Conservation (phyloP, 2,797 vertebrate genomes). For the Phyllotis vaccarum region DNA sequence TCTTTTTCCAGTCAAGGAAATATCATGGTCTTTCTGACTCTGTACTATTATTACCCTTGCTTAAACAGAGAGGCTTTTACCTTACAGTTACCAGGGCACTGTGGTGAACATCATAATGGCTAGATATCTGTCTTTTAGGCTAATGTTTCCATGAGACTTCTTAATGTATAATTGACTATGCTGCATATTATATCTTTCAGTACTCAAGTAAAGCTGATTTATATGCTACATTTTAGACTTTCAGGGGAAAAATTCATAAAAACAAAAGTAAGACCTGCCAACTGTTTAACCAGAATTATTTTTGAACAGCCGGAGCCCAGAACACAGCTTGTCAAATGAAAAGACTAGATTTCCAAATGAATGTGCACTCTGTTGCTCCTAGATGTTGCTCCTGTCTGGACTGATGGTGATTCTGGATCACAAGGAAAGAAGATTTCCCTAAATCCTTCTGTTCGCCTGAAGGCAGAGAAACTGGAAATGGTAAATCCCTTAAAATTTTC, state of each 20-base stretch:
- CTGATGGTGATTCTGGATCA: slow-evolving; percentile 72
- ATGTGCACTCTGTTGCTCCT: slow-evolving; percentile 75
- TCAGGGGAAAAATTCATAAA: slow-evolving; percentile 56
- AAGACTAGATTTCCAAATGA: slow-evolving; percentile 76
- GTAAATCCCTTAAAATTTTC: slow-evolving; percentile 85
- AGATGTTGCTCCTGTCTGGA: slow-evolving; percentile 82
- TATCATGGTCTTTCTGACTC: slow-evolving; percentile 39
- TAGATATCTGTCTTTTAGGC: slow-evolving; percentile 40
- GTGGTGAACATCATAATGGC: neutral
- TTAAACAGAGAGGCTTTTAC: neutral
- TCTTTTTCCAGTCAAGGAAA: slow-evolving; percentile 37
- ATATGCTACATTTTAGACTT: slow-evolving; percentile 66
- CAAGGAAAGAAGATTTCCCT: slow-evolving; percentile 86
- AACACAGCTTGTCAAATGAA: slow-evolving; percentile 79
- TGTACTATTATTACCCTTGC: slow-evolving; percentile 36
- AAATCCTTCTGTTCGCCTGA: slow-evolving; percentile 86
- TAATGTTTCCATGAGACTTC: slow-evolving; percentile 42
- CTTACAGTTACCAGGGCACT: neutral
- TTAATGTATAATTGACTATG: slow-evolving; percentile 21
- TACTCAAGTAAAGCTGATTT: slow-evolving; percentile 55
- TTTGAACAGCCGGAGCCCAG: slow-evolving; percentile 79
- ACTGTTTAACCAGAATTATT: slow-evolving; percentile 82
- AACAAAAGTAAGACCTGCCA: slow-evolving; percentile 74
- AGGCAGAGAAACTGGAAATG: slow-evolving; percentile 92
- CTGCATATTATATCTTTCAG: slow-evolving; percentile 21